Conservation (phyloP, 2,797 vertebrate species). For the Onychomys leucogaster region DNA sequence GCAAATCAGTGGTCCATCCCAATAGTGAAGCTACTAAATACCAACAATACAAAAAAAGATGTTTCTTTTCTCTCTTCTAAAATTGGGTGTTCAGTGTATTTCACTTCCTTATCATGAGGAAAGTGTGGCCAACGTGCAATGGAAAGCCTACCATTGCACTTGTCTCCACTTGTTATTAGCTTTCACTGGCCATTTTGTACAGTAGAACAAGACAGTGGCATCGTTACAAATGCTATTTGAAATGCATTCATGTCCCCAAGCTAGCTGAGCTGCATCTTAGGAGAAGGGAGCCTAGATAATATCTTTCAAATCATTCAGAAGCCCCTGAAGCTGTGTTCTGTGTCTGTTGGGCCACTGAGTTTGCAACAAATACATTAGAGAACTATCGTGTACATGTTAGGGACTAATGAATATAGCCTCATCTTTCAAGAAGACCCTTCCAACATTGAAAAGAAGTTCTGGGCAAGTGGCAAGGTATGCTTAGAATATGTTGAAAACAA, state of each 20-base stretch:
- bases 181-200: neutral
- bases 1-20: neutral
- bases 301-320: neutral
- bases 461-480: neutral
- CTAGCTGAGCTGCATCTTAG: constrained; percentile 2
- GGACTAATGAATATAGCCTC: neutral
- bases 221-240: constrained; percentile 49
- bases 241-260: constrained; percentile 25
- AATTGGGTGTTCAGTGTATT: neutral
- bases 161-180: neutral
- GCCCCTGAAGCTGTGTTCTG: neutral
- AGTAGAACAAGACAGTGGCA: neutral
- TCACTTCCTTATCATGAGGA: neutral
- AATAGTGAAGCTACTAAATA: neutral
- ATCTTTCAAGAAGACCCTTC: neutral
- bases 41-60: neutral
- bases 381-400: neutral
- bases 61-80: neutral
- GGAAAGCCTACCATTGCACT: neutral
- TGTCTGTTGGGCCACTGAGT: neutral
- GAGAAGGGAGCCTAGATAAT: neutral
- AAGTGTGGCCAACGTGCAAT: neutral
- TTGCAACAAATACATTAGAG: constrained; percentile 17
- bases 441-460: neutral
- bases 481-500: neutral